Conservation (phyloP, 2,113 vertebrate genomes). For the Synchiropus splendidus region DNA sequence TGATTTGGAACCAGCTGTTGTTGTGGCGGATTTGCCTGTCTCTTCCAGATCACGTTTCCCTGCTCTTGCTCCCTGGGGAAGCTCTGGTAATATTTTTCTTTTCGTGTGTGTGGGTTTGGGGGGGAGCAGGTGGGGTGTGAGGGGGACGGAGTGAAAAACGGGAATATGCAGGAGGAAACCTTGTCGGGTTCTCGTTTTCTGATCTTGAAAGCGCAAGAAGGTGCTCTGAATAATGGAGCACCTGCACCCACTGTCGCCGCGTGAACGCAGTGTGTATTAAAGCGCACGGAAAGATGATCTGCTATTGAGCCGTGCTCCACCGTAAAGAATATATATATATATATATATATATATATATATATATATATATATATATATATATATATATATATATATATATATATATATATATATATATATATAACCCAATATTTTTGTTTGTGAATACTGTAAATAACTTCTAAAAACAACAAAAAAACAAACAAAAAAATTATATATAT, state of each 20-base stretch:
- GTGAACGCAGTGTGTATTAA: constrained; percentile 7
- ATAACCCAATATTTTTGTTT: too few relatives aligned
- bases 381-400: too few relatives aligned
- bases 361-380: too few relatives aligned
- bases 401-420: too few relatives aligned
- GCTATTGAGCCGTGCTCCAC: too few relatives aligned
- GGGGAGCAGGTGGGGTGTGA: constrained; percentile 10
- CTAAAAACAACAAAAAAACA: too few relatives aligned
- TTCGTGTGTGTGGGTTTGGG: not conserved
- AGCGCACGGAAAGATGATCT: not conserved
- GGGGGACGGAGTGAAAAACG: constrained; percentile 28
- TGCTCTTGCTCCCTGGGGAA: constrained; percentile 49
- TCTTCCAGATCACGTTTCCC: constrained; percentile 65
- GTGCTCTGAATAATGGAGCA: constrained; percentile 64
- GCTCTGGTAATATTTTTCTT: constrained; percentile 58
- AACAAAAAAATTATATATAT: too few relatives aligned
- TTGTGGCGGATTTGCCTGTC: constrained; percentile 60
- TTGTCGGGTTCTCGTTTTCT: constrained; percentile 44
- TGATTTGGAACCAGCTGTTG: constrained; percentile 73
- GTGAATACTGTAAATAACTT: too few relatives aligned
- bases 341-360: too few relatives aligned
- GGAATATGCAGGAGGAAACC: constrained; percentile 18
- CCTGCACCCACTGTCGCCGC: constrained; percentile 39
- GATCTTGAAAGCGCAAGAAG: constrained; percentile 58
- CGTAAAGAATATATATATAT: too few relatives aligned